Percentiles rank a stretch among this genome's conserved stretches.
Evolutionary conservation across 37 sponge, comb jelly and placozoan genomes (phyloP).

Genomic region (Spongia lamella): DNA sequence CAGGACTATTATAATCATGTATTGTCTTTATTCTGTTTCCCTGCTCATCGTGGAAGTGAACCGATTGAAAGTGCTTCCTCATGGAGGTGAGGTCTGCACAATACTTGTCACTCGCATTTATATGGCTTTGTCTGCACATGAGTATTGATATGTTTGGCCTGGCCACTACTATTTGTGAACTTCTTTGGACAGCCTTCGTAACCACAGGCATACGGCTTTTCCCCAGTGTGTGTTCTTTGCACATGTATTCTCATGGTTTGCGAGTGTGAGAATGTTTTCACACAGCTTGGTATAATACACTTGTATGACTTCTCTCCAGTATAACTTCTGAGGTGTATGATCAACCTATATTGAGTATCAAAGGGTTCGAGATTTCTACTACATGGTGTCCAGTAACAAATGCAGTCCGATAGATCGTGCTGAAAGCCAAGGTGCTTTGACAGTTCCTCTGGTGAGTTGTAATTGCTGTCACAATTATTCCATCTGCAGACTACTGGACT

Average conservation of each 20-base stretch:
- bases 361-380: constrained; percentile 59
- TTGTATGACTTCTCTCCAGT: constrained; percentile 85
- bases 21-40: too few relatives aligned
- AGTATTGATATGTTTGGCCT: constrained; percentile 86
- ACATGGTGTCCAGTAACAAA: constrained; percentile 80
- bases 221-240: constrained; percentile 88
- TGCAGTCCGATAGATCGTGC: constrained; percentile 53
- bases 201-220: constrained; percentile 81
- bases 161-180: constrained; percentile 88
- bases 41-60: constrained; percentile 16
- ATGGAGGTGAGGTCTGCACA: constrained; percentile 91
- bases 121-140: constrained; percentile 84
- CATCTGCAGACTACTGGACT: constrained; percentile 31
- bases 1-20: too few relatives aligned
- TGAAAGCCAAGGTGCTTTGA: constrained; percentile 58
- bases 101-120: constrained; percentile 76
- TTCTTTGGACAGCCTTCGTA: constrained; percentile 66
- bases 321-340: constrained; percentile 83
- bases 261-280: constrained; percentile 64
- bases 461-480: constrained; percentile 47
- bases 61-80: constrained; percentile 77
- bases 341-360: constrained; percentile 86
- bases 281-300: constrained; percentile 58
- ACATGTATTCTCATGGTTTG: constrained; percentile 84
- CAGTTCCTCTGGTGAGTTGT: constrained; percentile 23